These are phyloP conservation scores for Leptobrachium ailaonicum DNA, from an alignment of 2,113 vertebrate genomes.

Conservation along the genomic window DNA sequence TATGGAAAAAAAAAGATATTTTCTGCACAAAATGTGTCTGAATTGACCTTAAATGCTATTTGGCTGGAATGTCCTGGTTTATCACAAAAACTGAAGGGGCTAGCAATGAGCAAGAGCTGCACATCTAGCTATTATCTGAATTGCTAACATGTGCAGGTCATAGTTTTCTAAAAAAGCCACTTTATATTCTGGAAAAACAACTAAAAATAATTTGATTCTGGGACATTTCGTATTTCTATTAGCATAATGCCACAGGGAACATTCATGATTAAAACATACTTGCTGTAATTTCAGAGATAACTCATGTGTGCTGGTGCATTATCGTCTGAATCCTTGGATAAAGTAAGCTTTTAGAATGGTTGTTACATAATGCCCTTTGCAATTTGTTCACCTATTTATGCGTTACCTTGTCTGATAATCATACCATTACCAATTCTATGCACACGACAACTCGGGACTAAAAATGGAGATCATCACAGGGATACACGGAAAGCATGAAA, in stretches of 20 bases:
- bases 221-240: slow-evolving; percentile 63
- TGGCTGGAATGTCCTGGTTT: slow-evolving; percentile 36
- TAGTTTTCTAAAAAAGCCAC: slow-evolving; percentile 16
- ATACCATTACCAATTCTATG: slow-evolving; percentile 62
- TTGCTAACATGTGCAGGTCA: slow-evolving; percentile 24
- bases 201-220: slow-evolving; percentile 59
- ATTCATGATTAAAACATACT: slow-evolving; percentile 52
- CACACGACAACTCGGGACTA: slow-evolving; percentile 61
- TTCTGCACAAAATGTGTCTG: slow-evolving; percentile 24
- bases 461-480: slow-evolving; percentile 53
- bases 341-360: slow-evolving; percentile 61
- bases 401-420: slow-evolving; percentile 67
- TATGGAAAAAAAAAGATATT: slow-evolving; percentile 31
- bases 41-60: slow-evolving; percentile 39
- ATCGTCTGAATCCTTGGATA: slow-evolving; percentile 62
- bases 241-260: slow-evolving; percentile 63
- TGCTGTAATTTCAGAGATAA: slow-evolving; percentile 63
- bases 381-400: slow-evolving; percentile 65
- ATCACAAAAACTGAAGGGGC: slow-evolving; percentile 22
- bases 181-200: slow-evolving; percentile 41
- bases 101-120: slow-evolving; percentile 8
- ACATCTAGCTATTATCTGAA: slow-evolving; percentile 30
- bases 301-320: slow-evolving; percentile 63
- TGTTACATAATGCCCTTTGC: slow-evolving; percentile 63
- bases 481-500: slow-evolving; percentile 54